Percentiles rank a stretch among this genome's conserved stretches.
phyloP scores from a whole-genome alignment of 2,888 invertebrate species.

The Uropetala carovei region DNA sequence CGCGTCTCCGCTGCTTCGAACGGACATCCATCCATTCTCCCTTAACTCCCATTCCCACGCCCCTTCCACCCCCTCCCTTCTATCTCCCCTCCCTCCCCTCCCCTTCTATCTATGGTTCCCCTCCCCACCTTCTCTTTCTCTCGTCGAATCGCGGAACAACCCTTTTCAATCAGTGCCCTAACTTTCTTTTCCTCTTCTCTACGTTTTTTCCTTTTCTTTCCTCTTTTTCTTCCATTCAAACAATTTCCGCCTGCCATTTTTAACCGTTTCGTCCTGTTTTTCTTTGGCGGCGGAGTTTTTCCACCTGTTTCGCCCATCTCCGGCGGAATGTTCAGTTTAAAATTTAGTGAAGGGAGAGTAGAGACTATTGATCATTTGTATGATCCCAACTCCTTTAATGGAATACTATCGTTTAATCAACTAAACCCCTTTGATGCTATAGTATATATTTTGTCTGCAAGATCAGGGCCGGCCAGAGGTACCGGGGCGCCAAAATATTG shows the following conservation, averaged over 20 bases:
- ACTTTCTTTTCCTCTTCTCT: neutral
- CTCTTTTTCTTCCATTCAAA: neutral
- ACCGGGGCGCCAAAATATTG: too few relatives aligned
- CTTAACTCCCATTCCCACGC: neutral
- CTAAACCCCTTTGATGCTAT: too few relatives aligned
- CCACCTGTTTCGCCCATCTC: neutral
- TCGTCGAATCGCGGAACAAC: neutral
- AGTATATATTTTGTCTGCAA: too few relatives aligned
- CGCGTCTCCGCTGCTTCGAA: neutral
- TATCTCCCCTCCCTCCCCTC: neutral
- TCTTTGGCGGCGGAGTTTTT: neutral
- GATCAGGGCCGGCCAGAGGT: too few relatives aligned
- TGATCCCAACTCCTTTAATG: too few relatives aligned
- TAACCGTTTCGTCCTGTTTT: neutral
- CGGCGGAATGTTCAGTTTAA: neutral
- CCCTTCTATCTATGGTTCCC: neutral
- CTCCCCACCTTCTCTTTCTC: neutral
- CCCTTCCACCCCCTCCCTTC: neutral
- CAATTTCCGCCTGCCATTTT: neutral
- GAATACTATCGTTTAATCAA: too few relatives aligned
- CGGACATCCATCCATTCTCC: constrained; percentile 36
- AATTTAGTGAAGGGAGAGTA: neutral
- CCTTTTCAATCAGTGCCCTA: constrained; percentile 19
- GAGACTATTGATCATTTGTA: neutral
- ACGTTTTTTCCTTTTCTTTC: neutral